Evolutionary conservation across 2,113 vertebrate genomes (phyloP).

Genomic region (Sebastes schlegelii): DNA sequence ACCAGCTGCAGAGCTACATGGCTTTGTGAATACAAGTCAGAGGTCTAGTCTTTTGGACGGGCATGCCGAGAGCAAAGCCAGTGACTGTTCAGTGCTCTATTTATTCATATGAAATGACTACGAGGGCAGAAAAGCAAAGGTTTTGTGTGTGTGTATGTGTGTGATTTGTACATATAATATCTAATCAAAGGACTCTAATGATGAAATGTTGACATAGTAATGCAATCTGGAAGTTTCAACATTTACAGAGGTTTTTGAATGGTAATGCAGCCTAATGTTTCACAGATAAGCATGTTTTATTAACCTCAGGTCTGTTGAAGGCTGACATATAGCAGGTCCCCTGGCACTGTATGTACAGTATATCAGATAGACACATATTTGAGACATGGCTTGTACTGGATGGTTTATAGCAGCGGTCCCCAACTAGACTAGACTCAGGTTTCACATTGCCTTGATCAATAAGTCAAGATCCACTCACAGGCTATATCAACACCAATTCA

Average conservation of each 20-base stretch:
- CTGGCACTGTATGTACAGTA: background rate
- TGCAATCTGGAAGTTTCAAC: slow-evolving; percentile 28
- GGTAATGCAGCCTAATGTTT: slow-evolving; percentile 25
- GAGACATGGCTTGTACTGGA: slow-evolving; percentile 21
- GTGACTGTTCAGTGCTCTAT: slow-evolving; percentile 68
- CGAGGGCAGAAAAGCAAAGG: slow-evolving; percentile 20
- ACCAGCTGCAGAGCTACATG: slow-evolving; percentile 49
- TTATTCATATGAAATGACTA: slow-evolving; percentile 67
- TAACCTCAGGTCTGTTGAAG: slow-evolving; percentile 28
- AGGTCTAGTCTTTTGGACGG: slow-evolving; percentile 30
- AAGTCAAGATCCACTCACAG: background rate
- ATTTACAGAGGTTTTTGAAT: slow-evolving; percentile 38
- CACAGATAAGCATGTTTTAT: slow-evolving; percentile 49
- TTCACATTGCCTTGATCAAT: slow-evolving; percentile 27
- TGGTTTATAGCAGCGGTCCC: slow-evolving; percentile 21
- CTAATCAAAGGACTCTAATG: slow-evolving; percentile 38
- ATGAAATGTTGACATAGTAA: slow-evolving; percentile 52
- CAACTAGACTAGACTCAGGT: background rate
- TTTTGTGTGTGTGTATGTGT: slow-evolving; percentile 21
- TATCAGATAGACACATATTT: slow-evolving; percentile 45
- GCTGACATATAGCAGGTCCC: slow-evolving; percentile 25
- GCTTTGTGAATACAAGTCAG: slow-evolving; percentile 57
- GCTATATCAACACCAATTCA: background rate
- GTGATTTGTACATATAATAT: slow-evolving; percentile 7
- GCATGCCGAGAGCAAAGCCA: slow-evolving; percentile 26